phyloP scores from a whole-genome alignment of 2,797 vertebrate species.

The Phalanger gymnotis region DNA sequence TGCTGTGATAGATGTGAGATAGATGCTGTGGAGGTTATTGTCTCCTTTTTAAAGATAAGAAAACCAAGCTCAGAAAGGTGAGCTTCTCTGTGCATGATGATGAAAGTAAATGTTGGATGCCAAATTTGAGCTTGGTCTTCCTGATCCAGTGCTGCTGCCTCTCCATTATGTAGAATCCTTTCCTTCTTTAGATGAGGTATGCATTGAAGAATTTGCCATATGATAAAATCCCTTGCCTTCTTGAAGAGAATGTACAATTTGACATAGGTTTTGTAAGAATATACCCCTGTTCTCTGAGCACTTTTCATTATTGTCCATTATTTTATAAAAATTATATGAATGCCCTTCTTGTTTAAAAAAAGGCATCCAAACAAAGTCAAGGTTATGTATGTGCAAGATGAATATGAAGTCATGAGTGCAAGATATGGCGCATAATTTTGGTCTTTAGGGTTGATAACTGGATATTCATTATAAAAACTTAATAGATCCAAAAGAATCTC shows the following conservation, averaged over 20 bases:
- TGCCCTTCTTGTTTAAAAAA: slow-evolving; percentile 36
- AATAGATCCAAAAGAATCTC: slow-evolving; percentile 13
- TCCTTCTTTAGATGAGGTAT: slow-evolving; percentile 44
- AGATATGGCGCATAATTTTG: neutral
- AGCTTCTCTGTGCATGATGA: neutral
- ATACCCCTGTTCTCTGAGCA: slow-evolving; percentile 29
- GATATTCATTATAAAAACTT: neutral
- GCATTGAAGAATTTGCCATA: slow-evolving; percentile 46
- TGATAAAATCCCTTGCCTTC: slow-evolving; percentile 60
- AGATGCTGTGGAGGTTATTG: neutral
- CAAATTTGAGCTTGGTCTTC: neutral
- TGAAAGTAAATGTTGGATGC: neutral
- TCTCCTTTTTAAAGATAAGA: neutral
- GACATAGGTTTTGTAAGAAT: slow-evolving; percentile 44
- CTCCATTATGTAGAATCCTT: neutral
- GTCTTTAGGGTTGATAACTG: neutral
- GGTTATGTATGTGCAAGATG: neutral
- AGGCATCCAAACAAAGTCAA: slow-evolving; percentile 16
- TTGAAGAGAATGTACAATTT: slow-evolving; percentile 50
- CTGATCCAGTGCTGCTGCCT: neutral
- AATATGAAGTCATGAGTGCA: neutral
- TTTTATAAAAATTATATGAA: slow-evolving; percentile 14
- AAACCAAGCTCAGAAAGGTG: neutral
- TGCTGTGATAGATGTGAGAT: neutral
- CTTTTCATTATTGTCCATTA: neutral